A percentile compares a stretch with the other conserved stretches of the same genome.
phyloP scores from a whole-genome alignment of 2,888 invertebrate genomes.

The Drosophila greeni region DNA sequence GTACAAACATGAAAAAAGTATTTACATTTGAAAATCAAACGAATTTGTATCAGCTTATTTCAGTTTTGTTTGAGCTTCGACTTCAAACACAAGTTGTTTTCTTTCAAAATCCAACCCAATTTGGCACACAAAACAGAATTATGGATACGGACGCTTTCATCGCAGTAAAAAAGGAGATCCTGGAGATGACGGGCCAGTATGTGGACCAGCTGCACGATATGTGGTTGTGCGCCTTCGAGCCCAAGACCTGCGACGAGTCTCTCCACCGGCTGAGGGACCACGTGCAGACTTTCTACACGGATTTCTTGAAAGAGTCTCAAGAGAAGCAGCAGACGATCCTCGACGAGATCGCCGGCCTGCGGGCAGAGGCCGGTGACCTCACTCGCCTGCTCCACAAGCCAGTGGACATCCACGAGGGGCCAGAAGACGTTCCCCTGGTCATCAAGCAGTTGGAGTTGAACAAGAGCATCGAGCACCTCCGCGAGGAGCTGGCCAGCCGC shows the following conservation, averaged over 20 bases:
- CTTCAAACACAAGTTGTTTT: background rate
- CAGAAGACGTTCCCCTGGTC: conserved; percentile 73
- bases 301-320: background rate
- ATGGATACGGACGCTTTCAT: background rate
- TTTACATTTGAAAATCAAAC: background rate
- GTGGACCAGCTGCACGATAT: background rate
- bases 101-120: background rate
- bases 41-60: background rate
- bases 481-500: conserved; percentile 80
- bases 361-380: conserved; percentile 64
- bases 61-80: background rate
- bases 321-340: conserved; percentile 81
- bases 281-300: background rate
- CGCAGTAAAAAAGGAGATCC: background rate
- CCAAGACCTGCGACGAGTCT: background rate
- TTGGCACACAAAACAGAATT: conserved; percentile 1
- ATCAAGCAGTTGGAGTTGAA: conserved; percentile 81
- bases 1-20: too few species aligned
- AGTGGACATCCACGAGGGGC: conserved; percentile 49
- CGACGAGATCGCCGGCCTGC: conserved; percentile 79
- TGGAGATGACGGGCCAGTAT: background rate
- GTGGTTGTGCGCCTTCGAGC: background rate
- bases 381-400: conserved; percentile 65
- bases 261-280: background rate
- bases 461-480: conserved; percentile 81